Conservation (phyloP, 2,888 invertebrate species). For the Aphidoletes aphidimyza region DNA sequence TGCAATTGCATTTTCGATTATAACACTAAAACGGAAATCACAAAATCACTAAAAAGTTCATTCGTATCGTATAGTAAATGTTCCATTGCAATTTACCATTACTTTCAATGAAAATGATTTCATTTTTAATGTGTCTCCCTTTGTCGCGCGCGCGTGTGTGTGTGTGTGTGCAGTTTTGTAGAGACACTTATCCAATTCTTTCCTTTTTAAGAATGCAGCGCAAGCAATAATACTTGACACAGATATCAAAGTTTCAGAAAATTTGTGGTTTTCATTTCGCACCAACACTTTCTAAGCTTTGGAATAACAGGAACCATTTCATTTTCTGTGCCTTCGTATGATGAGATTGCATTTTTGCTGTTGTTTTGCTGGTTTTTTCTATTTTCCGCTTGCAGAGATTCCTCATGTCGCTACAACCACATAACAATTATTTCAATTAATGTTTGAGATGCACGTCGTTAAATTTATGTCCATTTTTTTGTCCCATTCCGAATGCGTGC, state of each 20-base stretch:
- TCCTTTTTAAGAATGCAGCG: not conserved
- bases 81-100: not conserved
- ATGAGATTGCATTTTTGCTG: not conserved
- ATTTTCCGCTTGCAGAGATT: not conserved
- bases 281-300: not conserved
- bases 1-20: constrained; percentile 49
- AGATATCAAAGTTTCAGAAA: constrained; percentile 9
- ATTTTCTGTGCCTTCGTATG: not conserved
- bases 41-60: not conserved
- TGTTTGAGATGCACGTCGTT: not conserved
- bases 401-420: not conserved
- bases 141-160: too few relatives aligned
- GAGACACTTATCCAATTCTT: constrained; percentile 19
- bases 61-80: not conserved
- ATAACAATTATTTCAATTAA: constrained; percentile 33
- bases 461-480: not conserved
- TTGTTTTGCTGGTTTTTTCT: not conserved
- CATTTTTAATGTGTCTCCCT: constrained; percentile 45
- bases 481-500: not conserved
- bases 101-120: constrained; percentile 31
- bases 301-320: not conserved
- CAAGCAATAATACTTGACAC: constrained; percentile 43
- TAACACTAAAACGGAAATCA: constrained; percentile 1
- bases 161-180: not conserved
- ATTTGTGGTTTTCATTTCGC: not conserved